phyloP scores from a whole-genome alignment of 1,140 invertebrate genomes.

The Acyrthosiphon pisum region DNA sequence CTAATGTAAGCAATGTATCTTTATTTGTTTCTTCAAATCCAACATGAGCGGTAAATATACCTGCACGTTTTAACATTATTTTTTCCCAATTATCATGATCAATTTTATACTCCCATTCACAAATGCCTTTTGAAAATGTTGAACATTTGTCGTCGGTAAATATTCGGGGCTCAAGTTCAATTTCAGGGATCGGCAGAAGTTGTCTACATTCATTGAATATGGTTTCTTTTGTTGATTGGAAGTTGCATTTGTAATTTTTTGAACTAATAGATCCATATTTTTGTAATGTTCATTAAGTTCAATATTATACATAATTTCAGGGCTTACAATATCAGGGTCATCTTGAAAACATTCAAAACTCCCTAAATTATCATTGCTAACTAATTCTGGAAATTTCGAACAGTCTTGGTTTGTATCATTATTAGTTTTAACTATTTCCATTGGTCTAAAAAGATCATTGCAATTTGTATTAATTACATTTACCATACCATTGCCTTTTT shows the following conservation, averaged over 20 bases:
- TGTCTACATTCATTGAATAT: conserved; percentile 2
- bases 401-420: neutral
- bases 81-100: conserved; percentile 19
- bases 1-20: neutral
- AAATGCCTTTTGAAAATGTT: neutral
- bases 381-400: too few relatives aligned
- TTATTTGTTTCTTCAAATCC: conserved; percentile 29
- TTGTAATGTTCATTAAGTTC: conserved; percentile 24
- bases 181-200: conserved; percentile 32
- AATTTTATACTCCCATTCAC: conserved; percentile 23
- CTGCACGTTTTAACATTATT: conserved; percentile 32
- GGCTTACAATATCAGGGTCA: conserved; percentile 18
- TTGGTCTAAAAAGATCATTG: neutral
- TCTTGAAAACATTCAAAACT: neutral
- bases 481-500: neutral
- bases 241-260: neutral
- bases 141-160: neutral
- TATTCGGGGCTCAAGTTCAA: neutral
- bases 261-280: conserved; percentile 25
- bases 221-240: too few relatives aligned
- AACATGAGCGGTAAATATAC: conserved; percentile 1
- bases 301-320: conserved; percentile 46
- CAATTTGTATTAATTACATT: neutral
- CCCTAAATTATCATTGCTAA: neutral
- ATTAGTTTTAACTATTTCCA: neutral